A percentile compares a stretch with the other conserved stretches of the same genome.
phyloP scores from a whole-genome alignment of 2,888 invertebrate genomes.

The Leptopilina syphax region DNA sequence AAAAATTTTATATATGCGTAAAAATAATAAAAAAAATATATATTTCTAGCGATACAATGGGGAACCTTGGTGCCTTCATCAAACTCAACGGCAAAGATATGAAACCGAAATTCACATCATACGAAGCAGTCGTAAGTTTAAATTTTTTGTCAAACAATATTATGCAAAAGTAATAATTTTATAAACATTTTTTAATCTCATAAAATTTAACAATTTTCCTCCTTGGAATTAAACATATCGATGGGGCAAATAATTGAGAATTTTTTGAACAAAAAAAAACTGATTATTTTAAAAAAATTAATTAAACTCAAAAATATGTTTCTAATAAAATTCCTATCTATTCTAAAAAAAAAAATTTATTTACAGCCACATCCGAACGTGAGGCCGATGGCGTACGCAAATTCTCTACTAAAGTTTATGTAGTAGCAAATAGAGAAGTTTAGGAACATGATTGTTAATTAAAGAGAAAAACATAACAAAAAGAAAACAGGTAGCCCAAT shows the following conservation, averaged over 20 bases:
- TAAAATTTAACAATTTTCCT: too few relatives aligned
- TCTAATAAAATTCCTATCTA: conserved; percentile 16
- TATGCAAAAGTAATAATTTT: too few relatives aligned
- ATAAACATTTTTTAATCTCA: too few relatives aligned
- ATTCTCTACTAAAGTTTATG: conserved; percentile 87
- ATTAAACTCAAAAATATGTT: too few relatives aligned
- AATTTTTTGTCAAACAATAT: conserved; percentile 42
- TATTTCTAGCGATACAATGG: conserved; percentile 95
- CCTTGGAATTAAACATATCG: too few relatives aligned
- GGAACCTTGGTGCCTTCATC: conserved; percentile 98
- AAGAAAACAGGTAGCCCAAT: conserved; percentile 69
- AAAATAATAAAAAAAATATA: not conserved
- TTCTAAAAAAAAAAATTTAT: conserved; percentile 58
- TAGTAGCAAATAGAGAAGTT: conserved; percentile 78
- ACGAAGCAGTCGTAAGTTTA: conserved; percentile 93
- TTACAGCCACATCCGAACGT: conserved; percentile 97
- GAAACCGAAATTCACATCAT: conserved; percentile 93
- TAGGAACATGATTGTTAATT: conserved; percentile 64
- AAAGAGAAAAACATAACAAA: conserved; percentile 60
- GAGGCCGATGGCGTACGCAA: conserved; percentile 98
- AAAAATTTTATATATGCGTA: too few relatives aligned
- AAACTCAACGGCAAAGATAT: conserved; percentile 94
- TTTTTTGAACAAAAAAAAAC: too few relatives aligned
- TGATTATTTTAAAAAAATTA: too few relatives aligned
- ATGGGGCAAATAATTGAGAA: too few relatives aligned